Percentiles rank a stretch among this genome's conserved stretches.
phyloP scores from a whole-genome alignment of 2,113 vertebrate species.

The human (Homo sapiens) region DNA sequence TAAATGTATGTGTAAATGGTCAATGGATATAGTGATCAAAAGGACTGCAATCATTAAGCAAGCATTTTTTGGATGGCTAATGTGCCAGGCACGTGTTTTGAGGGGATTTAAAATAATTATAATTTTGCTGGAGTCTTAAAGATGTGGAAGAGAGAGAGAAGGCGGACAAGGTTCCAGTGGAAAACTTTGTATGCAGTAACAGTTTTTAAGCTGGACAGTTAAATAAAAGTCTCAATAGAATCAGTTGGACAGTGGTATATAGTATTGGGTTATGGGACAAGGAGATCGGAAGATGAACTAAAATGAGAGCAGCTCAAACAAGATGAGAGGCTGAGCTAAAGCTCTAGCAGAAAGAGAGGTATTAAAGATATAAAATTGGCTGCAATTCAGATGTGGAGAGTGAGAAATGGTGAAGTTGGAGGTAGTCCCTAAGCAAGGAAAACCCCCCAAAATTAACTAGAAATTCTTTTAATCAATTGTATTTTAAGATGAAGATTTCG shows the following conservation, averaged over 20 bases:
- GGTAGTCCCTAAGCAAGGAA: not conserved
- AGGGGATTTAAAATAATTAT: not conserved
- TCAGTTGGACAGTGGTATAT: not conserved
- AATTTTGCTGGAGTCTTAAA: not conserved
- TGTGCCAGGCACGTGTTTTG: not conserved
- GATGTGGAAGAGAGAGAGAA: not conserved
- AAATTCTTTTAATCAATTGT: conserved; percentile 67
- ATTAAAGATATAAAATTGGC: not conserved
- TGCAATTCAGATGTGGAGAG: not conserved
- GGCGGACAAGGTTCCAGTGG: not conserved
- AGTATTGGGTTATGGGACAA: not conserved
- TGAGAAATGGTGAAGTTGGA: not conserved
- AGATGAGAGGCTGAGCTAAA: not conserved
- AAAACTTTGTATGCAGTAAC: not conserved
- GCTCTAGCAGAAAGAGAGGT: not conserved
- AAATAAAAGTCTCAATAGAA: not conserved
- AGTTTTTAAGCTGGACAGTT: not conserved
- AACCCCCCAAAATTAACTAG: not conserved
- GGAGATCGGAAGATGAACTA: not conserved
- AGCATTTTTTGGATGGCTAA: not conserved
- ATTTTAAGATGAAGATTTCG: conserved; percentile 95
- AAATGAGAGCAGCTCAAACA: not conserved
- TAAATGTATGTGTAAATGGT: not conserved
- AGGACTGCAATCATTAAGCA: not conserved
- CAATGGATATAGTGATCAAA: not conserved